phyloP scores from a whole-genome alignment of 2,888 invertebrate genomes.

The Nomada goodeniana region DNA sequence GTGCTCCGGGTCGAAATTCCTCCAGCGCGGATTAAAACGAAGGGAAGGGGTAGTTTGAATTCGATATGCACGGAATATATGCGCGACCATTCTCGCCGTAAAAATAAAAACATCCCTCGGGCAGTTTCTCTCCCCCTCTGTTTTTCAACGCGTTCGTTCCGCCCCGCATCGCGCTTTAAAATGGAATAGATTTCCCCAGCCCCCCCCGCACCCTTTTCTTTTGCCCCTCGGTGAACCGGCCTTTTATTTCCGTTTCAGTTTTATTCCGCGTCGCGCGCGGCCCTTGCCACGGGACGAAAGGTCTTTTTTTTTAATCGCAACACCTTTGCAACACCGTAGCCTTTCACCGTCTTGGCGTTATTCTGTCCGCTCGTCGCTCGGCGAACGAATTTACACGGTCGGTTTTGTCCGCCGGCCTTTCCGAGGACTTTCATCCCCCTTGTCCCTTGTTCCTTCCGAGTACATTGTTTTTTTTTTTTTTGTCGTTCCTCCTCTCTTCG shows the following conservation, averaged over 20 bases:
- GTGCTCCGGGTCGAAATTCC: too few species aligned
- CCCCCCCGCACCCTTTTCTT: neutral
- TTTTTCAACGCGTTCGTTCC: neutral
- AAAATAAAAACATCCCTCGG: neutral
- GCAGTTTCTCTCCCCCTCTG: neutral
- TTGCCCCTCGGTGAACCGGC: neutral
- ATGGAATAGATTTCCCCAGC: neutral
- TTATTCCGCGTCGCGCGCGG: neutral
- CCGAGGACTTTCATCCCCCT: neutral
- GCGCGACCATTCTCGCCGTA: neutral
- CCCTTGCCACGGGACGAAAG: neutral
- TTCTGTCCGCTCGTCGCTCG: neutral
- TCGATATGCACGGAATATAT: too few species aligned
- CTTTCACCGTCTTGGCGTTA: neutral
- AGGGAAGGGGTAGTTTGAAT: too few species aligned
- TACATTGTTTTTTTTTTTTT: neutral
- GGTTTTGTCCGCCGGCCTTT: neutral
- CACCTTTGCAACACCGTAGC: neutral
- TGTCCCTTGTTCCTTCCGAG: too few species aligned
- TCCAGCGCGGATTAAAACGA: too few species aligned
- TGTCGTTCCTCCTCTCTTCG: neutral
- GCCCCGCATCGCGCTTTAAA: neutral
- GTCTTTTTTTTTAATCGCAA: slow-evolving; percentile 32
- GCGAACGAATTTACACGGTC: slow-evolving; percentile 6
- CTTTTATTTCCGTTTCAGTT: slow-evolving; percentile 1